Evolutionary conservation across 2,113 vertebrate species (phyloP), one percentile per base, ranked within the genome.

Genomic region (Rafetus swinhoei): DNA sequence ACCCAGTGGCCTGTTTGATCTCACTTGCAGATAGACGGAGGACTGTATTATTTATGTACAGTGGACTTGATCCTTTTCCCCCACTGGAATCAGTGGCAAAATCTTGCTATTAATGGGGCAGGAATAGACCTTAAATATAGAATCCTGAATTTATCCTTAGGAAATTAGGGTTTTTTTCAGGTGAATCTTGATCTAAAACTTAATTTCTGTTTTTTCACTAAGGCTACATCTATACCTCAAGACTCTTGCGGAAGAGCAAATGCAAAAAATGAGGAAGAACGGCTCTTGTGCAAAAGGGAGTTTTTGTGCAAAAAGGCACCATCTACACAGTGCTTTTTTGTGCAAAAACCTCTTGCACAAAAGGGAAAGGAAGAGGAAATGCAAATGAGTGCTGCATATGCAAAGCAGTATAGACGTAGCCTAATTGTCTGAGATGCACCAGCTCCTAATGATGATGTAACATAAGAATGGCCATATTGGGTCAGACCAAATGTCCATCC

Each of bases 1-100:
- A 0, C 27, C 54, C 57, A 21, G 24, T 52, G 60, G 9, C 0
- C 0, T 1, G 4, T 4, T 86, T 2, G 0, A 7, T 50, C 0
- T 0, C 18, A 50, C 83, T 39, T 24, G 3, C 35, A 1, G 22
- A 14, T 0, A 1, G 32, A 12, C 16, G 57, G 21, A 16, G 59
- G 56, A n/a, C 9, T 0, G 1, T 29, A 32, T 16, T 15, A 3
- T 69, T 53, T 4, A 0, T 60, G 0, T 0, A 1, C n/a, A 29
- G 45, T 1, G 9, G 4, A 0, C 19, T n/a, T 0, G 5, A 81
- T 11, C 27, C 27, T 86, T 79, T 88, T 39, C 39, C 13, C 35
- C 56, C 0, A 0, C 15, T 32, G 65, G 84, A 82, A 81, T 54
- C n/a, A 1, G 6, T 2, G 50, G 16, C 24, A 59, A 87, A 79